Conservation (phyloP, 2,797 vertebrate genomes). For the Morus bassanus region DNA sequence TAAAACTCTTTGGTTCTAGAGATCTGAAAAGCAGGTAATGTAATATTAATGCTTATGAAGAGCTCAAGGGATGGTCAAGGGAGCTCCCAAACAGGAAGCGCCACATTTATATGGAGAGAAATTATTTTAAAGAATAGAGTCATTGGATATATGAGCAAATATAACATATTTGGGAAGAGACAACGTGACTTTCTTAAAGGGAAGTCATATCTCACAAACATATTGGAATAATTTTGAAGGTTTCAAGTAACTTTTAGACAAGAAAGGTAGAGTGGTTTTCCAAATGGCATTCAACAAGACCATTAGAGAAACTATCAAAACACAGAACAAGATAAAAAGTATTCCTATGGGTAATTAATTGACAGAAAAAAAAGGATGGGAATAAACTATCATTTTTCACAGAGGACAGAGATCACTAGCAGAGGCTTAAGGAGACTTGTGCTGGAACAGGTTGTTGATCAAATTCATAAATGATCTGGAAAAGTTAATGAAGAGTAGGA, state of each 20-base stretch:
- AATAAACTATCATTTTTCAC: neutral
- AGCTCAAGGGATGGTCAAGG: neutral
- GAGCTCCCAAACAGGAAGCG: neutral
- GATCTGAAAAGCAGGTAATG: neutral
- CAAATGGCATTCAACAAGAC: neutral
- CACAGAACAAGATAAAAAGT: neutral
- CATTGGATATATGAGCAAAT: neutral
- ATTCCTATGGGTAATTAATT: neutral
- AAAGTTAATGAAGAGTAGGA: neutral
- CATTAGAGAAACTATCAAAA: neutral
- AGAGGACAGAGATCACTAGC: neutral
- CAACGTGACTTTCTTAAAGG: neutral
- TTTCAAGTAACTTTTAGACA: neutral
- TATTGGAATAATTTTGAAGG: neutral
- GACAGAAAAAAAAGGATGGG: neutral
- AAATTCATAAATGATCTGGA: neutral
- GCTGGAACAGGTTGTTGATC: neutral
- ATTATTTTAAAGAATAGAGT: neutral
- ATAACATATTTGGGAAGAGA: neutral
- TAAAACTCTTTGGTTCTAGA: neutral
- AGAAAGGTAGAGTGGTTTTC: neutral
- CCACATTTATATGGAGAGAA: neutral
- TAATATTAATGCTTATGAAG: neutral
- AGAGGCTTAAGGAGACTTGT: neutral
- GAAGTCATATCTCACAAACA: neutral